Conservation (phyloP, 2,888 invertebrate genomes). For the Hemistola chrysoprasaria region DNA sequence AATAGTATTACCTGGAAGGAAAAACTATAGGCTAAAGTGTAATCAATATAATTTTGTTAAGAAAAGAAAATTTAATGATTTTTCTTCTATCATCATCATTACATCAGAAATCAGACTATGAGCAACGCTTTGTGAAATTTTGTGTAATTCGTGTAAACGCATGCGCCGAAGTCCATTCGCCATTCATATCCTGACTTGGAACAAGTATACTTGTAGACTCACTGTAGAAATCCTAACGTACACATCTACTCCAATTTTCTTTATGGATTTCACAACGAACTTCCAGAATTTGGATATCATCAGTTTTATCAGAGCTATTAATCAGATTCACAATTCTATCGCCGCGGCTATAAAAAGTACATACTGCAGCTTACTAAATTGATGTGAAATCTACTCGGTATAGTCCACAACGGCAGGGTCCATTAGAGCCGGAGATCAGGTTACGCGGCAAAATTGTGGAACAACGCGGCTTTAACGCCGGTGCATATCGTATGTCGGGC, state of each 20-base stretch:
- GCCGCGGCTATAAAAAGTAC: constrained; percentile 24
- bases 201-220: constrained; percentile 5
- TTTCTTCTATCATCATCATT: constrained; percentile 1
- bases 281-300: no score
- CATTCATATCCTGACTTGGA: constrained; percentile 10
- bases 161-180: constrained; percentile 32
- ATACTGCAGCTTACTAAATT: constrained; percentile 28
- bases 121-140: constrained; percentile 29
- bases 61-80: no score
- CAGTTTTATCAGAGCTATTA: no score
- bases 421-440: constrained; percentile 55
- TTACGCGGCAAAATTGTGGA: constrained; percentile 74
- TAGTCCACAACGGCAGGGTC: constrained; percentile 43
- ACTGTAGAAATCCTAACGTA: constrained; percentile 3
- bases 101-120: constrained; percentile 36
- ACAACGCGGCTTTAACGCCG: constrained; percentile 56
- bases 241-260: constrained; percentile 1
- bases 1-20: no score
- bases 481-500: constrained; percentile 53
- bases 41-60: no score
- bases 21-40: no score
- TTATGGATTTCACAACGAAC: no score
- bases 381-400: constrained; percentile 27
- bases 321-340: not conserved
- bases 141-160: constrained; percentile 35